Percentiles rank a stretch among this genome's conserved stretches.
Conservation (phyloP, 2,797 vertebrate genomes). For the Sternotherus odoratus region DNA sequence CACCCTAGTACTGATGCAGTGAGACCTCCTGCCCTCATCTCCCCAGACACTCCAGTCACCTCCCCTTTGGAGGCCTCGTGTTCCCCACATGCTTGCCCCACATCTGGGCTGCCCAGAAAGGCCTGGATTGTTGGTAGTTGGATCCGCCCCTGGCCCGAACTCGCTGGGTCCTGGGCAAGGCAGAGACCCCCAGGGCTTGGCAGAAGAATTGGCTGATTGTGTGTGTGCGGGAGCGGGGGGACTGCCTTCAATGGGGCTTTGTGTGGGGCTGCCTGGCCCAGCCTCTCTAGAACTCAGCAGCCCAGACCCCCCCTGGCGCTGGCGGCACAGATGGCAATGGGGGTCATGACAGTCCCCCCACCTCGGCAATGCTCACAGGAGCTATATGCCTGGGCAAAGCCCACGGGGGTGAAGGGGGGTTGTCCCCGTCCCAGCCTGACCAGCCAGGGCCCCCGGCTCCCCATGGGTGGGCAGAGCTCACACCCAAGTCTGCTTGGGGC, state of each 20-base stretch:
- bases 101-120: neutral
- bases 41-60: neutral
- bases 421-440: too few species aligned
- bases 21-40: neutral
- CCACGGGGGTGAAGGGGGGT: too few species aligned
- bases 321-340: neutral
- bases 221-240: neutral
- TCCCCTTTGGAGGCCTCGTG: neutral
- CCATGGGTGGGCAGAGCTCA: too few species aligned
- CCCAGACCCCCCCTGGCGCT: neutral
- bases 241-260: constrained; percentile 60
- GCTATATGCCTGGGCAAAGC: too few species aligned
- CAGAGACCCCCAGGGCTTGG: neutral
- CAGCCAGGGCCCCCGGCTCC: too few species aligned
- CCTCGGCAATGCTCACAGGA: too few species aligned
- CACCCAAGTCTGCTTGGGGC: too few species aligned
- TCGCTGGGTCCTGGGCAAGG: neutral
- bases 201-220: constrained; percentile 65
- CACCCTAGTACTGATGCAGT: too few species aligned
- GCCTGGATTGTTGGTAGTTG: neutral
- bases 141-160: neutral
- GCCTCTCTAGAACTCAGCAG: neutral
- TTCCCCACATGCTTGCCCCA: neutral
- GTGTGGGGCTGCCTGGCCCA: neutral
- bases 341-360: neutral